phyloP scores from a whole-genome alignment of 2,113 vertebrate species.

The Micromys minutus region DNA sequence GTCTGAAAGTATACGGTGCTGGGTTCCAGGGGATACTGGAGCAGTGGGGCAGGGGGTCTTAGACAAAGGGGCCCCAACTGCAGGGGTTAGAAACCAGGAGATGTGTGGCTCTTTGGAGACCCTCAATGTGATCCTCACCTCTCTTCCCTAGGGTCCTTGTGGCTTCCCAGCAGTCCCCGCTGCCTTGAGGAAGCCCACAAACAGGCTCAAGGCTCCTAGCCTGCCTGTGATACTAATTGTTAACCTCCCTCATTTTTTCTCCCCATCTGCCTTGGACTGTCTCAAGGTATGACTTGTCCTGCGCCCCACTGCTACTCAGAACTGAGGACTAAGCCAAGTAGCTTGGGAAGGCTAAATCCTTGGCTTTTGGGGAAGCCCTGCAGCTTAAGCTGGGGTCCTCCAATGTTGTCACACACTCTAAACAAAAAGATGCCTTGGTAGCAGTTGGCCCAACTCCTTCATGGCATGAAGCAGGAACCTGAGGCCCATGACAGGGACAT shows the following conservation, averaged over 20 bases:
- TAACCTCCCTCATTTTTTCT: conserved; percentile 70
- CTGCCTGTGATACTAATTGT: conserved; percentile 56
- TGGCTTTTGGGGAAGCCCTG: neutral
- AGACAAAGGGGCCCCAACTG: neutral
- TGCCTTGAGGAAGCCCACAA: conserved; percentile 30
- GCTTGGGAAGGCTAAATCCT: conserved; percentile 18
- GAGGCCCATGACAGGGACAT: neutral
- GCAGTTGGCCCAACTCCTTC: neutral
- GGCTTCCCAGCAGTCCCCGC: neutral
- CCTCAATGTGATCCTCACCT: neutral
- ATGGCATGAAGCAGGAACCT: neutral
- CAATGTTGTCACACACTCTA: neutral
- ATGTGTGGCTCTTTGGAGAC: neutral
- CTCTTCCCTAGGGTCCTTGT: neutral
- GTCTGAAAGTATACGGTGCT: neutral
- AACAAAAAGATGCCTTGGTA: neutral
- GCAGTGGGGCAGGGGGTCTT: no score
- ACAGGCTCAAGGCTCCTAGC: neutral
- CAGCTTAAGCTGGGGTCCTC: neutral
- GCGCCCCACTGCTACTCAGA: conserved; percentile 60
- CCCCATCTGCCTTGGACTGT: conserved; percentile 2
- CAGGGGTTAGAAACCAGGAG: neutral
- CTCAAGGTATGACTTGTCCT: neutral
- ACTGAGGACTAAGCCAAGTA: conserved; percentile 57
- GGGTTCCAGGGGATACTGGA: accelerated